Base-by-base conservation (phyloP, 35 echinoderm and acorn worm species). In the Apostichopus parvimensis region DNA sequence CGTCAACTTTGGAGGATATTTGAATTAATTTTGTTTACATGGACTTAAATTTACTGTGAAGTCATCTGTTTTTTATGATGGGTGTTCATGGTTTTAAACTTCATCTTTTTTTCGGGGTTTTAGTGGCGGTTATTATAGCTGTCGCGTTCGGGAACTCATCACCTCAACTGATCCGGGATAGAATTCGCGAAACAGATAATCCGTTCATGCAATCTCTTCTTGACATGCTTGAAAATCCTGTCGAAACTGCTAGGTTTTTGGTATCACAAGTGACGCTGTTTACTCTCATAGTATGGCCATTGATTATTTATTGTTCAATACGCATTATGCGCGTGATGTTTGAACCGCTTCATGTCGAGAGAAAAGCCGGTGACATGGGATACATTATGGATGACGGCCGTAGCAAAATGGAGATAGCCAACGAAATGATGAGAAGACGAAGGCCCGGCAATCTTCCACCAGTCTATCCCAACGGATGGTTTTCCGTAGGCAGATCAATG, bases 381-480 rank as follows among this genome's bases (percentile, higher is more conserved):
- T 93, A 93, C 57, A 87, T 93, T 52, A 57, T 93, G 71, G 92
- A 93, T 28, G 85, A 87, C n/a, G 71, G 72, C 72, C n/a, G 83
- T 8, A 87, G 73, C 54, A 93, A 93, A 88, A 87, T 77, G 66
- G 92, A 93, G 22, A 78, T 93, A 13, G 92, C 85, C 24, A 93
- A 93, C 57, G 92, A 93, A 78, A 87, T 93, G 21, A 87, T 71
- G 70, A 93, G 77, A 66, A 25, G 92, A 55, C 92, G 92, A 54
- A 75, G 72, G 23, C 72, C 82, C 5, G 92, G 92, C 18, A 76
- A 93, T 60, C 54, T 93, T 17, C 92, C 92, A 9, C 92, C 92
- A n/a, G 87, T 93, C 13, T 93, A 93, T n/a, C 92, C 92, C 6
- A 93, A 93, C 17, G 92, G 92, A 23, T 93, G 92, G 92, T 93